Evolutionary conservation across 1,140 invertebrate species (phyloP), one percentile per base, ranked within the genome.

Genomic region (Centruroides sculpturatus): DNA sequence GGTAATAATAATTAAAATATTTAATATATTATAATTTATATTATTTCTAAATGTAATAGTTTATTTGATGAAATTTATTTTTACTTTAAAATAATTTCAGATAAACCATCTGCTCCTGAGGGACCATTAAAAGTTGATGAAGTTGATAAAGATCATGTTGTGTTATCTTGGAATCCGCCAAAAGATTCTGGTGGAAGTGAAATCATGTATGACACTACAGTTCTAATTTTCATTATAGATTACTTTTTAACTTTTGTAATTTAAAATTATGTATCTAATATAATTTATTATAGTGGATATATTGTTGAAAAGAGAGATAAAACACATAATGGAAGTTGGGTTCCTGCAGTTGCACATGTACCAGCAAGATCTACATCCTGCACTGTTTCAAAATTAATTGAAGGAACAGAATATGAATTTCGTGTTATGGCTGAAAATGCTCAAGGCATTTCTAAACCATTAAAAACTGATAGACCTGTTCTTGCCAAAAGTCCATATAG

Each of bases 281-380:
- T n/a, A n/a, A n/a, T n/a, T 12, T 54, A 13, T 47, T 71, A 76
- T 63, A 86, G 81, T 57, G 87, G 87, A 46, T 98, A 97, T 72
- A 83, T 95, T 35, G 92, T 98, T 71, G 94, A 98, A 73, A 98
- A 98, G 79, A 84, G 91, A 41, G 95, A 98, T 75, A 77, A 93
- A 10, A 89, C 90, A 5, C 89, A 94, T 70, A 89, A 91, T 55
- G 93, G 93, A 65, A 88, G 89, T 46, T 99, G 95, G 95, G 92
- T 96, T 53, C 92, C 92, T 59, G 92, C 93, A 54, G 83, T 93
- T 7, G 23, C 51, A 69, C 89, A 90, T 71, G 84, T 94, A 0
- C 90, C 89, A 73, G 87, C 89, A 1, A 89, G 88, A 71, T 82
- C 84, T 66, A 92, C 83, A 60, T 85, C 89, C 69, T 85, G 86